These are phyloP conservation scores for Avahi laniger DNA, from an alignment of 2,797 vertebrate genomes.

Conservation along the genomic window DNA sequence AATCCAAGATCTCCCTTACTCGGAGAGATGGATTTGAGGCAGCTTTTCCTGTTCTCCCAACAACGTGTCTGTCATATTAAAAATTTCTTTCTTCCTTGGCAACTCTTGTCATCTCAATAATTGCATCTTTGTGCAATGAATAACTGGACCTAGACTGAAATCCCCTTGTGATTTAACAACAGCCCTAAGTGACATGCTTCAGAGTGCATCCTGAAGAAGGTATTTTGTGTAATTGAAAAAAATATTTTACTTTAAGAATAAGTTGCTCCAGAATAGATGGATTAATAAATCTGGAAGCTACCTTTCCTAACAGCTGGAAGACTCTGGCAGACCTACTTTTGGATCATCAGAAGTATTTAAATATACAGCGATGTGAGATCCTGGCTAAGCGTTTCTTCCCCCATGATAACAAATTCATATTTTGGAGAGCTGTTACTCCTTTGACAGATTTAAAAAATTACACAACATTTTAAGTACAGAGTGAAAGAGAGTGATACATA, in stretches of 20 bases:
- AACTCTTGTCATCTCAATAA: neutral
- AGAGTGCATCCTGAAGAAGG: constrained; percentile 5
- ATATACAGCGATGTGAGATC: constrained; percentile 67
- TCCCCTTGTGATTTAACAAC: neutral
- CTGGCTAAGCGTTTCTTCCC: constrained; percentile 50
- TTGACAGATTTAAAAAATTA: neutral
- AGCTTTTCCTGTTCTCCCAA: neutral
- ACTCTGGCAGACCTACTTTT: constrained; percentile 65
- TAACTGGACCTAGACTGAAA: neutral
- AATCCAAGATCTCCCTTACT: neutral
- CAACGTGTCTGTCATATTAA: neutral
- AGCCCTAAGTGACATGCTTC: neutral
- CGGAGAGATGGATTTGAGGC: neutral
- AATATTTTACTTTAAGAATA: constrained; percentile 55
- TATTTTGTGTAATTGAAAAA: constrained; percentile 35
- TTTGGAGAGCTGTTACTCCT: constrained; percentile 57
- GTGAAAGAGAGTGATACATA: constrained; percentile 5
- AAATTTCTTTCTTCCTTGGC: neutral
- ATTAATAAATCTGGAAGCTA: constrained; percentile 76
- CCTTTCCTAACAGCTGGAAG: constrained; percentile 79
- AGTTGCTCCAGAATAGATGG: constrained; percentile 58
- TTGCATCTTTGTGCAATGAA: neutral
- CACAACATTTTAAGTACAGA: neutral
- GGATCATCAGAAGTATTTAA: constrained; percentile 77
- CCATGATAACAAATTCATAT: constrained; percentile 48